Evolutionary conservation across 2,888 invertebrate species (phyloP).

Genomic region (Caenorhabditis sp.): DNA sequence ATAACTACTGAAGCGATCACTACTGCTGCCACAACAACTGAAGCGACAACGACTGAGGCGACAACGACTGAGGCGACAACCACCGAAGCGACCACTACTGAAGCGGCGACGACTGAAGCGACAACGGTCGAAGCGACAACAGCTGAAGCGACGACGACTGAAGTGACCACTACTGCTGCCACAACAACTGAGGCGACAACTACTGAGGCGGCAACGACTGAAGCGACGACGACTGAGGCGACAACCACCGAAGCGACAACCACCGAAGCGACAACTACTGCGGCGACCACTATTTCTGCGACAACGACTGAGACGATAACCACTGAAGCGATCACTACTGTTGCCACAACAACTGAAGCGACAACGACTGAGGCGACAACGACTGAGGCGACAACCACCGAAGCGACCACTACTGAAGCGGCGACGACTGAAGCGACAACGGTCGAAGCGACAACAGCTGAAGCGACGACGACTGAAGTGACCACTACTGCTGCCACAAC

Average conservation of each 20-base stretch:
- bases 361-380: neutral
- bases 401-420: neutral
- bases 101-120: too few species aligned
- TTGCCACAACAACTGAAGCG: neutral
- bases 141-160: conserved; percentile 1
- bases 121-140: too few species aligned
- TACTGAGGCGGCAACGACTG: neutral
- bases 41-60: neutral
- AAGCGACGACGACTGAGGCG: neutral
- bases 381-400: neutral
- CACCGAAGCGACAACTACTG: neutral
- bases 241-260: neutral
- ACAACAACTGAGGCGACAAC: conserved; percentile 1
- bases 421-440: too few species aligned
- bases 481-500: neutral
- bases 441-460: too few species aligned
- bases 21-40: conserved; percentile 1
- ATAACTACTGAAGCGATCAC: neutral
- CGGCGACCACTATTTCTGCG: neutral
- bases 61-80: too few species aligned
- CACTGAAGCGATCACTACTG: neutral
- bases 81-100: too few species aligned
- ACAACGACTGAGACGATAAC: conserved; percentile 1
- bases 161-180: neutral
- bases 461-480: too few species aligned